A percentile compares a stretch with the other conserved stretches of the same genome.
Evolutionary conservation across 2,888 invertebrate genomes (phyloP).

Genomic region (Cerastis leucographa): DNA sequence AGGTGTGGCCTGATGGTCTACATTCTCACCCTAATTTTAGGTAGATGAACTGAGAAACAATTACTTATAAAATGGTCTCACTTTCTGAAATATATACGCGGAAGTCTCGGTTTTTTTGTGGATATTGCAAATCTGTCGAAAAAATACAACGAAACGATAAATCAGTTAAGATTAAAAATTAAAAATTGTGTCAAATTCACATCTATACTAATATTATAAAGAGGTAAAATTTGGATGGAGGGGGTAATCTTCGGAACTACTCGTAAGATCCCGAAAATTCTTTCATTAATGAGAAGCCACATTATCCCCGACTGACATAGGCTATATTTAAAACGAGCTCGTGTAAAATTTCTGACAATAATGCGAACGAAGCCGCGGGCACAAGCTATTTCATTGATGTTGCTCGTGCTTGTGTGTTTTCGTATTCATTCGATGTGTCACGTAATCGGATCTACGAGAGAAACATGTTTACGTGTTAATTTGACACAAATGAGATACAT

Average conservation of each 20-base stretch:
- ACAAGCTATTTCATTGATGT: not conserved
- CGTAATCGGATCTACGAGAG: not conserved
- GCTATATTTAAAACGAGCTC: not conserved
- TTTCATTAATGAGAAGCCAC: not conserved
- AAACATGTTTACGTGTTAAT: not conserved
- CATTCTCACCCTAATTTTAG: conserved; percentile 22
- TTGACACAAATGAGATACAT: conserved; percentile 2
- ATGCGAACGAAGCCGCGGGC: not conserved
- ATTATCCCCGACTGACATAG: not conserved
- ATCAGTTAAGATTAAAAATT: not conserved
- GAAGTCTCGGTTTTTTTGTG: not conserved
- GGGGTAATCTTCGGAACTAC: not conserved
- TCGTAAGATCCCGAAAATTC: not conserved
- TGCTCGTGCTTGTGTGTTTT: not conserved
- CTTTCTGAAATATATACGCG: not conserved
- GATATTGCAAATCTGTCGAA: not conserved
- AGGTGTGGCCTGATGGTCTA: not conserved
- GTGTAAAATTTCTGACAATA: not conserved
- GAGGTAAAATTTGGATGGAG: not conserved
- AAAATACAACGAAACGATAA: not conserved
- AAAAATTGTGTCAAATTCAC: not conserved
- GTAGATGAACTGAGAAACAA: conserved; percentile 1
- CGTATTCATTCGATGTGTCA: not conserved
- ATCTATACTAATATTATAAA: not conserved
- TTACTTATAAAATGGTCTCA: not conserved